phyloP scores from a whole-genome alignment of 2,888 invertebrate genomes.

The Machimus rusticus region DNA sequence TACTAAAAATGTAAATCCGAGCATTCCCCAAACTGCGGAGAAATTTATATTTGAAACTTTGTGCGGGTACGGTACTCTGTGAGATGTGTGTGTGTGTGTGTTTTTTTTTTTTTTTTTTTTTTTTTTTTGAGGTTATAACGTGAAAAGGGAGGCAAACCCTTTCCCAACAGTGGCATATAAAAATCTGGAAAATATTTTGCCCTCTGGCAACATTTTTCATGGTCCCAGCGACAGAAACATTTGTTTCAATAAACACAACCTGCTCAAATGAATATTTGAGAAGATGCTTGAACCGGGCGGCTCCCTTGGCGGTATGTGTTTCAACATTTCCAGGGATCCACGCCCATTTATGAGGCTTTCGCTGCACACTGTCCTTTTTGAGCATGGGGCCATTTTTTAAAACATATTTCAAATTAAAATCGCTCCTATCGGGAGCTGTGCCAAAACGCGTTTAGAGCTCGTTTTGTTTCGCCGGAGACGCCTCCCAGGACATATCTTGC shows the following conservation, averaged over 20 bases:
- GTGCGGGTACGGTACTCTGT: background rate
- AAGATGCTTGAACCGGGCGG: constrained; percentile 4
- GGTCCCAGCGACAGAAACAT: constrained; percentile 31
- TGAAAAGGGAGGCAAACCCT: background rate
- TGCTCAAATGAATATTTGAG: constrained; percentile 40
- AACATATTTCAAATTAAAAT: constrained; percentile 25
- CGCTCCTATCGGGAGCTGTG: constrained; percentile 6
- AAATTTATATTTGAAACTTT: background rate
- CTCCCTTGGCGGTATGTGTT: background rate
- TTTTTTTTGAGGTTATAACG: background rate
- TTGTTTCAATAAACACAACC: constrained; percentile 40
- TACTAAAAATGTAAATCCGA: background rate
- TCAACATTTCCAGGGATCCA: background rate
- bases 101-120: background rate
- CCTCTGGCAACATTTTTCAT: constrained; percentile 33
- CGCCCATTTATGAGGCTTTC: background rate
- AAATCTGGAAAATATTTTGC: constrained; percentile 30
- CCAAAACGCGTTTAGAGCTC: background rate
- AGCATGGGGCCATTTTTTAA: background rate
- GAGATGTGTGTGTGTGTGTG: background rate
- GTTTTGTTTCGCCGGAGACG: background rate
- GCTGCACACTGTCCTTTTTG: background rate
- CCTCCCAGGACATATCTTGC: background rate
- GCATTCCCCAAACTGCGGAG: background rate
- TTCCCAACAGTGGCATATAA: constrained; percentile 21